phyloP scores from a whole-genome alignment of 2,113 vertebrate genomes.

The Upupa epops region DNA sequence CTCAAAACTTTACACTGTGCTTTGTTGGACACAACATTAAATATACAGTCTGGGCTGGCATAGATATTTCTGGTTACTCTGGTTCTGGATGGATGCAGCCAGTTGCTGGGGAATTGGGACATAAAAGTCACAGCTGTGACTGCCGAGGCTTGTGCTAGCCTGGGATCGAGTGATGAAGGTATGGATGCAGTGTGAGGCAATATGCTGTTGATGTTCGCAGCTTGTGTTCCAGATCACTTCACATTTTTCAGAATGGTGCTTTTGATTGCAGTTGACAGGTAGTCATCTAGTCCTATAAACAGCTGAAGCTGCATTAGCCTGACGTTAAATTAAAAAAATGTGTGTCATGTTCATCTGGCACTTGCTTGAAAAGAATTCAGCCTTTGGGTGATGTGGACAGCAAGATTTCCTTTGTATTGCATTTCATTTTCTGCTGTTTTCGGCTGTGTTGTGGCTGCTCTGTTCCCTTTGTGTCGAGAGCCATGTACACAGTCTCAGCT shows the following conservation, averaged over 20 bases:
- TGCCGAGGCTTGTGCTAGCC: not conserved
- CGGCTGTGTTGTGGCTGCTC: not conserved
- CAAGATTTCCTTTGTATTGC: conserved; percentile 14
- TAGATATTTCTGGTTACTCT: not conserved
- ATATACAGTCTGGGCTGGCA: not conserved
- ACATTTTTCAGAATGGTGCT: not conserved
- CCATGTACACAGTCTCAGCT: conserved; percentile 35
- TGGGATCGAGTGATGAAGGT: not conserved
- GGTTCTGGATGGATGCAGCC: not conserved
- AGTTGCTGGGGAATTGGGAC: not conserved
- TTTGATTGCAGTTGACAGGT: conserved; percentile 41
- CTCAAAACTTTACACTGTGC: not conserved
- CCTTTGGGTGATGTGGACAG: not conserved
- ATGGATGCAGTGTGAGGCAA: not conserved
- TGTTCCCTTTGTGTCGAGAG: conserved; percentile 35
- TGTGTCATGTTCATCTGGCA: not conserved
- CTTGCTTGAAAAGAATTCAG: conserved; percentile 26
- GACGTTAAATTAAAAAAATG: conserved; percentile 31
- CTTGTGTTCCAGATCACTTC: not conserved
- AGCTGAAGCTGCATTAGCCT: conserved; percentile 20
- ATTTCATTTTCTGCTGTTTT: not conserved
- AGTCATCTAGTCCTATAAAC: conserved; percentile 27
- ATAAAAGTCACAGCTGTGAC: not conserved
- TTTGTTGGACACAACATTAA: not conserved
- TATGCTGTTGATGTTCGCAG: not conserved